Percentiles rank a stretch among this genome's conserved stretches.
Evolutionary conservation across 2,888 invertebrate species (phyloP).

Genomic region (Geophilus truncorum): DNA sequence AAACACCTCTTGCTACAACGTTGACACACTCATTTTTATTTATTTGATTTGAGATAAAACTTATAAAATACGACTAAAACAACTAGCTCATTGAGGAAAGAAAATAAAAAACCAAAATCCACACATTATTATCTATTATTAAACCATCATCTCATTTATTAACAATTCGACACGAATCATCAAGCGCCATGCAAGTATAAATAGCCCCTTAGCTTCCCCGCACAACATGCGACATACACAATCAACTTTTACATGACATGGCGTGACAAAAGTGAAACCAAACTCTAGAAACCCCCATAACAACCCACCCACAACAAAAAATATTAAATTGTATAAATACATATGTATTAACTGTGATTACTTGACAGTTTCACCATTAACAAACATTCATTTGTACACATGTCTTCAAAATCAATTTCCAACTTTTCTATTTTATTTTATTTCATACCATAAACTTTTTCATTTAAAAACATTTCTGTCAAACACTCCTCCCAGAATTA

Average conservation of each 20-base stretch:
- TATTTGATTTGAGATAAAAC: conserved; percentile 2
- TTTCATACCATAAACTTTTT: no score
- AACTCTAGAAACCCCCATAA: neutral
- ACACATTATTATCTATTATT: conserved; percentile 1
- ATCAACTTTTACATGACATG: neutral
- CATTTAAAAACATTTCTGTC: neutral
- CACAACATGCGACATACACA: neutral
- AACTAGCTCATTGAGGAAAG: neutral
- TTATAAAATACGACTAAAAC: neutral
- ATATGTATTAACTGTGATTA: no score
- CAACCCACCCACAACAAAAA: neutral
- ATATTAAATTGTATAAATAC: neutral
- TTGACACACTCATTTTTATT: neutral
- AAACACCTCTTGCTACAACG: neutral
- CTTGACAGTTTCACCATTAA: no score
- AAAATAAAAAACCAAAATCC: neutral
- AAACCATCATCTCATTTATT: neutral
- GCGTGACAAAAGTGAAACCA: neutral
- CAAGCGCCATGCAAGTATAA: neutral
- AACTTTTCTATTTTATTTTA: neutral
- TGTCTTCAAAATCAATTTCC: neutral
- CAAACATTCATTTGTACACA: no score
- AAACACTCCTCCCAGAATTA: neutral
- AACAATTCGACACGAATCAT: neutral
- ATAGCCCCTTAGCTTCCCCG: neutral